Conservation (phyloP, 2,797 vertebrate genomes). For the Miichthys miiuy region DNA sequence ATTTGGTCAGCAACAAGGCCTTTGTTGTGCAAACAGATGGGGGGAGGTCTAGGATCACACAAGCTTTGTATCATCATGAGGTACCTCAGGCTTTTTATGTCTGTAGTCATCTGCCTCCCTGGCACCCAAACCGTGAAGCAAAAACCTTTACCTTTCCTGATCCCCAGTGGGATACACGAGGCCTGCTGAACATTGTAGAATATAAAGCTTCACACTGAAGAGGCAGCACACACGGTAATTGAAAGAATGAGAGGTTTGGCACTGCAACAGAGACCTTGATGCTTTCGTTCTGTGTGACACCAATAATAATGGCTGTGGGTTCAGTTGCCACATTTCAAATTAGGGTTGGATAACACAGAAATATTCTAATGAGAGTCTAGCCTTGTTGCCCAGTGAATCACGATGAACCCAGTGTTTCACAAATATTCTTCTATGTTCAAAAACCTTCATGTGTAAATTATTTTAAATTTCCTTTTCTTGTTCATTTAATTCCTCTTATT, state of each 20-base stretch:
- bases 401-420: constrained; percentile 49
- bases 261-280: constrained; percentile 45
- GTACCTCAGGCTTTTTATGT: constrained; percentile 61
- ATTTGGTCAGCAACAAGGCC: constrained; percentile 59
- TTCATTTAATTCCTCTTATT: constrained; percentile 7
- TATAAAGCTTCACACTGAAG: constrained; percentile 18
- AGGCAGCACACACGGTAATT: constrained; percentile 37
- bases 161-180: constrained; percentile 29
- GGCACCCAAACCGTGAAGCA: constrained; percentile 10
- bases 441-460: background rate
- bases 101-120: constrained; percentile 40
- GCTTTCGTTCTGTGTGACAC: constrained; percentile 60
- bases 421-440: constrained; percentile 12
- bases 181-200: constrained; percentile 9
- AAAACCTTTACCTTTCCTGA: constrained; percentile 40
- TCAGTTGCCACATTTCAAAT: constrained; percentile 53
- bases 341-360: constrained; percentile 40
- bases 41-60: constrained; percentile 56
- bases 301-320: constrained; percentile 61
- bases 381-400: constrained; percentile 51
- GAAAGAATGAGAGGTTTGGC: constrained; percentile 50
- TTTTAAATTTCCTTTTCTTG: background rate
- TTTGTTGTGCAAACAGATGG: constrained; percentile 68
- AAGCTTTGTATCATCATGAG: constrained; percentile 54
- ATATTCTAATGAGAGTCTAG: constrained; percentile 52